Conservation (phyloP, 2,888 invertebrate genomes). For the Autographa pulchrina region DNA sequence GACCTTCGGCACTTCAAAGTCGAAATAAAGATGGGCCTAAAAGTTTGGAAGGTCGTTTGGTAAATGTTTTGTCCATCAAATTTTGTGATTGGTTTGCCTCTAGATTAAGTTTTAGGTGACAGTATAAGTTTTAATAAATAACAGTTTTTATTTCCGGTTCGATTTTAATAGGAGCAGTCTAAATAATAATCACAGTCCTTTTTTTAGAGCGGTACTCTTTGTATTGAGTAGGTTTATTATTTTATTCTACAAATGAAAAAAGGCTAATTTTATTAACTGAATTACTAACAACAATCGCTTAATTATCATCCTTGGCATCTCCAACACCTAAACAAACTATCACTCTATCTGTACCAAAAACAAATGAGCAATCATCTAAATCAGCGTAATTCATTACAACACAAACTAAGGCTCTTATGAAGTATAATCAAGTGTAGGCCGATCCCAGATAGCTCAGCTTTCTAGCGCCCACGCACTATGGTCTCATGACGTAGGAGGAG, state of each 20-base stretch:
- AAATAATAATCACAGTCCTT: too few species aligned
- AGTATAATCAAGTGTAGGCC: conserved; percentile 52
- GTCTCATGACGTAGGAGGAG: conserved; percentile 46
- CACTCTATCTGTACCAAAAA: not conserved
- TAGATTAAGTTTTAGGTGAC: not conserved
- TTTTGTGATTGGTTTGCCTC: not conserved
- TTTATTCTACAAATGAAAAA: too few species aligned
- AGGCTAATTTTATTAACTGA: too few species aligned
- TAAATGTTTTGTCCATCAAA: not conserved
- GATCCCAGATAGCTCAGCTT: conserved; percentile 45
- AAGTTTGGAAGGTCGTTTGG: not conserved
- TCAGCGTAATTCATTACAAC: not conserved
- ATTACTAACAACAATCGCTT: not conserved
- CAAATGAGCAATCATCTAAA: not conserved
- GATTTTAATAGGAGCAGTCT: too few species aligned
- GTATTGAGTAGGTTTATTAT: too few species aligned
- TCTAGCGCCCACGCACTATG: conserved; percentile 48
- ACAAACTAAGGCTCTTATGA: conserved; percentile 21
- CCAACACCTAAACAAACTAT: not conserved
- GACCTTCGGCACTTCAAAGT: conserved; percentile 3
- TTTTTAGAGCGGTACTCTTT: too few species aligned
- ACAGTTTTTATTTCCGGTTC: too few species aligned
- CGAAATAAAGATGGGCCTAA: conserved; percentile 4
- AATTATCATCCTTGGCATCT: not conserved
- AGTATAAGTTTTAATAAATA: too few species aligned